Evolutionary conservation across 1,140 invertebrate genomes (phyloP), one percentile per base, ranked within the genome.

Genomic region (Microplitis mediator): DNA sequence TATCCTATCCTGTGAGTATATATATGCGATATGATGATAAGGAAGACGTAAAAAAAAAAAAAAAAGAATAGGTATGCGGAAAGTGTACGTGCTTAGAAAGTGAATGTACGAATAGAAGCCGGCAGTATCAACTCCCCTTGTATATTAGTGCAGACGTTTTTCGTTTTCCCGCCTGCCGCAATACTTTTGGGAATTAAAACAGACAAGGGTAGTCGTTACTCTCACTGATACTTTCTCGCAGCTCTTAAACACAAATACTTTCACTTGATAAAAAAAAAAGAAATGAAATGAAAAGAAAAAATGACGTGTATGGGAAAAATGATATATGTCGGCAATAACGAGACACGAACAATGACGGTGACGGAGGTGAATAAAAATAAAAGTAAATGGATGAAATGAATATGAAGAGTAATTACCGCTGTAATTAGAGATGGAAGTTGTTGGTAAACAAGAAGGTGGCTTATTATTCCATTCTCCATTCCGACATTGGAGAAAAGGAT

Each of bases 341-440:
- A 23, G 23, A 23, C 23, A 23, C 23, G 23, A 23, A 23, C 23
- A 23, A 23, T 23, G 2, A 23, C 23, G 23, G 23, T 23, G 23
- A 23, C 23, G 2, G 68, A 63, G 4, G 71, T 66, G n/a, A 63
- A 66, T 62, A 54, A 54, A 58, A 58, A 58, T 23, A 58, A 23
- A 31, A 58, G 23, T 9, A 58, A 16, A 54, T 5, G 52, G 52
- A 67, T 67, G 54, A 71, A 66, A 67, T 61, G 4, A 31, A 39
- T 35, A 39, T n/a, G 23, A 63, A 69, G 63, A 69, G 31, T 62
- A 51, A 77, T 76, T 87, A 94, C 93, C 92, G 74, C 94, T 95
- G 82, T 94, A 95, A 86, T 95, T 95, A 56, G 93, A 94, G 60
- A 95, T 88, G 2, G 94, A 82, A 1, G 94, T 95, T 32, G 94